Evolutionary conservation across 2,113 vertebrate species (phyloP).

Genomic region (Sylvia atricapilla): DNA sequence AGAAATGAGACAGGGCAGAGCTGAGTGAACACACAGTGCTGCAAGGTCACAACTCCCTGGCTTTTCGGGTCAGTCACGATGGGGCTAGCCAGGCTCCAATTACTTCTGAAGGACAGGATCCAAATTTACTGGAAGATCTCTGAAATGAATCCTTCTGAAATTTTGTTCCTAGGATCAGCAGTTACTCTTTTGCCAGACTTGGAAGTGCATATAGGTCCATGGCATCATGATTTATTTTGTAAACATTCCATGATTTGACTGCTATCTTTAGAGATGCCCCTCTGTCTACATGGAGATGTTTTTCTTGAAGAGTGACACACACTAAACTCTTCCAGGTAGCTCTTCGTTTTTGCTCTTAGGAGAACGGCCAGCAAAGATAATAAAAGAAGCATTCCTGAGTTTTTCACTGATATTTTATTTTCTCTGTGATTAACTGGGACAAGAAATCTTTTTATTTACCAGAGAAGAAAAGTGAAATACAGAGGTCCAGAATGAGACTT

Average conservation of each 20-base stretch:
- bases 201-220: not conserved
- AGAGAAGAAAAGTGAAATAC: not conserved
- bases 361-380: not conserved
- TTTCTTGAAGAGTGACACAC: not conserved
- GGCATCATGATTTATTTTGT: not conserved
- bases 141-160: constrained; percentile 32
- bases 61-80: not conserved
- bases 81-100: not conserved
- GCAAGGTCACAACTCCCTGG: not conserved
- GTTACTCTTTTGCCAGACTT: not conserved
- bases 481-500: not conserved
- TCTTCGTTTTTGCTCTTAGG: not conserved
- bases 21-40: not conserved
- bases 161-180: constrained; percentile 10
- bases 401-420: not conserved
- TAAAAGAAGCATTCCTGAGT: not conserved
- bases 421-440: not conserved
- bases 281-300: not conserved
- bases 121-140: constrained; percentile 14
- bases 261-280: not conserved
- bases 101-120: constrained; percentile 7
- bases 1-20: not conserved
- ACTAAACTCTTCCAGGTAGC: not conserved
- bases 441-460: not conserved
- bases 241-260: not conserved